These are phyloP conservation scores for Antheraea mylitta DNA, from an alignment of 1,140 invertebrate genomes.

Conservation along the genomic window DNA sequence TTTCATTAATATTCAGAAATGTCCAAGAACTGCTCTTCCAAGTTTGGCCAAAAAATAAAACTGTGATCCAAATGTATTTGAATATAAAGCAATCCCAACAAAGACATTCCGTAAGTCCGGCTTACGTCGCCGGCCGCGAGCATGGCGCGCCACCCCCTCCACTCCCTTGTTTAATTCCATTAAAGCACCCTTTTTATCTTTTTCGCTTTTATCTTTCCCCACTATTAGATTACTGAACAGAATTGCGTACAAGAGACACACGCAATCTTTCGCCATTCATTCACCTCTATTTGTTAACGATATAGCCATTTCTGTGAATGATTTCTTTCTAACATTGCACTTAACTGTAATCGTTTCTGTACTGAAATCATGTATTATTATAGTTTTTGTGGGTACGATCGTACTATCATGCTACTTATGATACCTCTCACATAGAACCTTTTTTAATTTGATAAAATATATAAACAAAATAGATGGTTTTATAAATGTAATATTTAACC, in stretches of 20 bases:
- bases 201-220: conserved; percentile 69
- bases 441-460: no score
- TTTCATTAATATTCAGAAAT: not conserved
- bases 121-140: conserved; percentile 47
- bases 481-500: no score
- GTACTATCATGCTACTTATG: no score
- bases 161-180: conserved; percentile 72
- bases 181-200: conserved; percentile 75
- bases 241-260: conserved; percentile 66
- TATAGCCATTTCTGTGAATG: conserved; percentile 21
- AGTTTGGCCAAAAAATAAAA: conserved; percentile 23
- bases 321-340: no score
- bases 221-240: conserved; percentile 70
- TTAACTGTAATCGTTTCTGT: no score
- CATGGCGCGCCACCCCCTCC: conserved; percentile 31
- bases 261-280: conserved; percentile 61
- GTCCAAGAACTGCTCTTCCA: conserved; percentile 15
- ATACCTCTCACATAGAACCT: no score
- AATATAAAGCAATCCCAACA: conserved; percentile 54
- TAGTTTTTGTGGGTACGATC: no score
- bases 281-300: conserved; percentile 46
- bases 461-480: no score
- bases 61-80: conserved; percentile 30
- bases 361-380: no score
- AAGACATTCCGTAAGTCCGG: conserved; percentile 69